Conservation (phyloP, 2,113 vertebrate genomes). For the Caranx ignobilis region DNA sequence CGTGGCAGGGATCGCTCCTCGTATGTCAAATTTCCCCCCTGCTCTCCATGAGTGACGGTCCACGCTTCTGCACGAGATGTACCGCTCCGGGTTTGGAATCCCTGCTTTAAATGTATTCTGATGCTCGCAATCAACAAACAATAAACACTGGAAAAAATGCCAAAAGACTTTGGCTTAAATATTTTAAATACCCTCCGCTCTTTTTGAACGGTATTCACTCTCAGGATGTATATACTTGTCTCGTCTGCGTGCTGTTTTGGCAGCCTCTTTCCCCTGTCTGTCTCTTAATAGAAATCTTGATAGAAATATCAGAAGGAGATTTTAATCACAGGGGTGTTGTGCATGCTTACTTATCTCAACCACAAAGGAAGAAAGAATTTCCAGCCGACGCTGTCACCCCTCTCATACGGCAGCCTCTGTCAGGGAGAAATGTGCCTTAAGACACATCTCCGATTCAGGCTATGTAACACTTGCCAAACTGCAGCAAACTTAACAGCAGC, state of each 20-base stretch:
- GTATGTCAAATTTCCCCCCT: constrained; percentile 47
- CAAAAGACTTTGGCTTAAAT: constrained; percentile 79
- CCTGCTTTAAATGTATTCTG: constrained; percentile 64
- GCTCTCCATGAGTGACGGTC: constrained; percentile 60
- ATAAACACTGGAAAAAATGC: constrained; percentile 71
- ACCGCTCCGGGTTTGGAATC: constrained; percentile 41
- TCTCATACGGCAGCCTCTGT: constrained; percentile 89
- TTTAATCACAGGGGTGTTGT: constrained; percentile 96
- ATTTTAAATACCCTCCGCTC: constrained; percentile 81
- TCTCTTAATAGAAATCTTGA: constrained; percentile 92
- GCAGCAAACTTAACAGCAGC: constrained; percentile 91
- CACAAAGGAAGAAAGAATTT: constrained; percentile 92
- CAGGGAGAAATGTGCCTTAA: constrained; percentile 95
- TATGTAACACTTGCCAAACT: constrained; percentile 90
- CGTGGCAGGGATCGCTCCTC: constrained; percentile 54
- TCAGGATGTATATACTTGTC: constrained; percentile 73
- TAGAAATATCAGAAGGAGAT: constrained; percentile 97
- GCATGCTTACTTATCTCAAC: constrained; percentile 91
- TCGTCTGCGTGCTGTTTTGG: constrained; percentile 83
- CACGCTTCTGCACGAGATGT: constrained; percentile 40
- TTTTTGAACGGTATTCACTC: constrained; percentile 70
- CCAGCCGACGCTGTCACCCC: constrained; percentile 92
- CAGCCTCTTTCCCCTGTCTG: constrained; percentile 86
- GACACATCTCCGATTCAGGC: constrained; percentile 92
- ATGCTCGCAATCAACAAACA: constrained; percentile 78